Base-by-base conservation (phyloP, 2,888 invertebrate species). In the Drosophila colorata region DNA sequence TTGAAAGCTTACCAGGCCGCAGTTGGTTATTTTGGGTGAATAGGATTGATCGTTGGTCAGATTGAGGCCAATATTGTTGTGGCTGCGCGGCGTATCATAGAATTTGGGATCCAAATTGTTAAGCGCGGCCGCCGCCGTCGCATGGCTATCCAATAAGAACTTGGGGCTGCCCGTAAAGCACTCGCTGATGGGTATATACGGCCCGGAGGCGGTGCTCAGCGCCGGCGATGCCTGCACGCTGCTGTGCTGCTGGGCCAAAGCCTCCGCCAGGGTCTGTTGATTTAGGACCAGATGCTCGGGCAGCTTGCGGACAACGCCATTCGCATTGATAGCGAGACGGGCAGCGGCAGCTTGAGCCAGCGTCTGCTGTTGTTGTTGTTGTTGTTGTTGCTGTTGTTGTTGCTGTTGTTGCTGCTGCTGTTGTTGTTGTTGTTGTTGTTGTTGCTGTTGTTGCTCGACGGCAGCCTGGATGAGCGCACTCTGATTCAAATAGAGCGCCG, bases 111-210 rank as follows among this genome's bases (percentile, higher is more conserved):
- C 93, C 71, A 93, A 90, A 75, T 93, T 92, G 76, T 93, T 92
- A 16, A 92, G 65, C 9, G 92, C 84, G 70, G 55, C 90, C 83
- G 63, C 67, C 20, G 69, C 69, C 43, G 67, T 53, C 1, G 71
- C 56, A 28, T 73, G 73, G 28, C 69, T 69, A 13, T 78, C 74
- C 7, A 63, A 25, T 49, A 84, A 61, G 63, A 91, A 90, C 52
- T 91, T 91, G 4, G 95, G 93, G 49, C 94, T 94, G 52, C 98
- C 98, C 33, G 98, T 97, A 81, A 97, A 96, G 91, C 98, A 98
- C 92, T 98, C 98, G 57, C 97, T 97, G 80, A 98, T 97, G 8
- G 97, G 96, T 92, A 98, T 98, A 91, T 98, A 98, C 0, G 97
- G 97, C 20, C 97, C 96, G 9, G 97, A 95, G 79, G 94, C 89